Percentiles rank a stretch among this genome's conserved stretches.
Evolutionary conservation across 2,888 invertebrate species (phyloP).

Genomic region (Beris chalybata): DNA sequence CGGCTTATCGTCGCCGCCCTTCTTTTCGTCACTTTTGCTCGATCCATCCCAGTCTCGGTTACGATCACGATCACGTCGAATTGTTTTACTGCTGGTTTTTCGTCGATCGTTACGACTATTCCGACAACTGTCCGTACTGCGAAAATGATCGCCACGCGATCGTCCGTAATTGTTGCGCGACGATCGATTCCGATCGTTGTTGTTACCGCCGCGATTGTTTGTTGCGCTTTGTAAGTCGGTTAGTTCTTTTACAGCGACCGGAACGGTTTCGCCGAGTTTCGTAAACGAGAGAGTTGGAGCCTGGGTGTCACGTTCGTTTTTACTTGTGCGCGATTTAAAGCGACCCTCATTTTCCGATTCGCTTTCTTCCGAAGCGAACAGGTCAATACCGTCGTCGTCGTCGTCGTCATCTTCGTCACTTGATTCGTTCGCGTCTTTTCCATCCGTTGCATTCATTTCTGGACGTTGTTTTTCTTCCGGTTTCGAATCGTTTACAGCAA

Average conservation of each 20-base stretch:
- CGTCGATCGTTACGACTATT: conserved; percentile 24
- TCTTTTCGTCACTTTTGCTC: conserved; percentile 27
- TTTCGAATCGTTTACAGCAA: conserved; percentile 6
- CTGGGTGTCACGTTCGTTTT: conserved; percentile 36
- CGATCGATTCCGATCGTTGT: conserved; percentile 19
- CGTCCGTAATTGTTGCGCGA: conserved; percentile 28
- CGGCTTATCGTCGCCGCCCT: conserved; percentile 24
- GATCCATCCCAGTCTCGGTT: conserved; percentile 30
- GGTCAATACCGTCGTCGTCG: conserved; percentile 42
- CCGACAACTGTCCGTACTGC: conserved; percentile 21
- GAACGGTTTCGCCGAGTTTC: conserved; percentile 38
- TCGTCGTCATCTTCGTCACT: conserved; percentile 37
- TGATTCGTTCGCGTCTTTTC: conserved; percentile 35
- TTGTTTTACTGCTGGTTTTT: conserved; percentile 12
- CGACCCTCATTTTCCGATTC: conserved; percentile 44
- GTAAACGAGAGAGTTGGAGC: conserved; percentile 40
- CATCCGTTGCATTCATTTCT: conserved; percentile 26
- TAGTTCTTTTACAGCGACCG: conserved; percentile 36
- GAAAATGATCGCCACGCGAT: conserved; percentile 14
- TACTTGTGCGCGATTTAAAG: conserved; percentile 40
- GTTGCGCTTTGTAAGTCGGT: conserved; percentile 34
- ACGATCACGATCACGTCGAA: conserved; percentile 16
- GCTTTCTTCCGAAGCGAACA: conserved; percentile 43
- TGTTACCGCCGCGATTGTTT: conserved; percentile 13
- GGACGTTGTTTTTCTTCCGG: conserved; percentile 30